Conservation (phyloP, 2,113 vertebrate genomes). For the Cyanoderma ruficeps region DNA sequence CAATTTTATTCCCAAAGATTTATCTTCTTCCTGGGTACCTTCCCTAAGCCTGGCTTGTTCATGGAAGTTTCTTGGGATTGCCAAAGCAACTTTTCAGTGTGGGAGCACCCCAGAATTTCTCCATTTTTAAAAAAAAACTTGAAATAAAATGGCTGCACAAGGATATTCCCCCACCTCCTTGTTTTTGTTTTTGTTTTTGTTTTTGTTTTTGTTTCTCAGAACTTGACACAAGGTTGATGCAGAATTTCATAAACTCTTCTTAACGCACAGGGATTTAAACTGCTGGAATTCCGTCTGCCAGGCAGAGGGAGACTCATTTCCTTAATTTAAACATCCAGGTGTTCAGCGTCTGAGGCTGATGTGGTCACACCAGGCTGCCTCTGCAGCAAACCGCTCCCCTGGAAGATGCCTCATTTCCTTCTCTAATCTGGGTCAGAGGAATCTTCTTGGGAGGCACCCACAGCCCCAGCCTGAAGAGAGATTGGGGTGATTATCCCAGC, state of each 20-base stretch:
- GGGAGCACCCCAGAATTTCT: not conserved
- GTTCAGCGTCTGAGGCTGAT: not conserved
- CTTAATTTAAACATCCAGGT: not conserved
- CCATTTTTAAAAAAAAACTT: not conserved
- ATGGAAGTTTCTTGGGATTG: not conserved
- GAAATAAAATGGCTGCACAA: not conserved
- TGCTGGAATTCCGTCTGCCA: not conserved
- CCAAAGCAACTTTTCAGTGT: not conserved
- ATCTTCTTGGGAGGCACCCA: not conserved
- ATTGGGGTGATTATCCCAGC: constrained; percentile 42
- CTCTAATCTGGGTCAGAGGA: not conserved
- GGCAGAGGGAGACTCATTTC: not conserved
- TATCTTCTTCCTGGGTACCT: not conserved
- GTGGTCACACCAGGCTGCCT: not conserved
- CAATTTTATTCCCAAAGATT: not conserved
- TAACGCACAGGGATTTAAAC: not conserved
- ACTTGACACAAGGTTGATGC: not conserved
- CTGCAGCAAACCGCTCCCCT: not conserved
- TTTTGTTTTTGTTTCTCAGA: not conserved
- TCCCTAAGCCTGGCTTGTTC: not conserved
- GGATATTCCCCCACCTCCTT: not conserved
- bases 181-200: not conserved
- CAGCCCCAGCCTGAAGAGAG: not conserved
- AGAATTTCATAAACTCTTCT: not conserved
- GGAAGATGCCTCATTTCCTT: not conserved